Base-by-base conservation (phyloP, 1,140 invertebrate species). In the Palaemon carinicauda region DNA sequence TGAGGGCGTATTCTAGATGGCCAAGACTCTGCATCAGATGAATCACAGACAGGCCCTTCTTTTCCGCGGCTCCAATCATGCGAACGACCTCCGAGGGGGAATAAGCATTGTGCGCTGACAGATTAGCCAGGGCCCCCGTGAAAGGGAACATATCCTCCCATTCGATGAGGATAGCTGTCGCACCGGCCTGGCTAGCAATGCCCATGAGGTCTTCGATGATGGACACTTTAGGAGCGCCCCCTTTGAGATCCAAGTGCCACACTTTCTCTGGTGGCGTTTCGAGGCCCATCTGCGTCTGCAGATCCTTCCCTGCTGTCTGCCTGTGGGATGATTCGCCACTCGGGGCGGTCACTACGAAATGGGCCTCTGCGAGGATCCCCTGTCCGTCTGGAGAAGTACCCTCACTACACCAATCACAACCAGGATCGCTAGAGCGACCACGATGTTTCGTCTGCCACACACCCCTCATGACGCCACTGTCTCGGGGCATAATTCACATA, bases 211-310 rank as follows among this genome's bases (percentile, higher is more conserved):
- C 93, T 89, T 94, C 94, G 33, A 96, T 93, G 91, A 94, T 95
- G 19, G 91, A 90, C 0, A 96, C 89, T 87, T 96, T 95, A 1
- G 97, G 96, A 0, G 96, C 96, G 33, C 77, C 87, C 14, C 97
- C 97, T 91, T 98, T 98, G 1, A 98, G 92, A 92, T 98, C 97
- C 2, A 98, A 91, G 91, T 98, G 97, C 0, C 98, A 94, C 50
- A 95, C 33, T 12, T 80, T 41, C 50, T 88, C 77, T 19, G 41
- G 60, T 10, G 89, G 89, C 29, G 60, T 71, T 29, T 77, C 86
- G 17, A 21, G 19, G 19, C 79, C 87, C 17, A 19, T n/a, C 29
- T 80, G 77, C n/a, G 83, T 86, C 21, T 80, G 75, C n/a, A 85
- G 60, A 21, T 53, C 50, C 29, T 54, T 29, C 15, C 17, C n/a